A percentile compares a stretch with the other conserved stretches of the same genome.
Evolutionary conservation across 2,797 vertebrate genomes (phyloP).

Genomic region (Pristis pectinata): DNA sequence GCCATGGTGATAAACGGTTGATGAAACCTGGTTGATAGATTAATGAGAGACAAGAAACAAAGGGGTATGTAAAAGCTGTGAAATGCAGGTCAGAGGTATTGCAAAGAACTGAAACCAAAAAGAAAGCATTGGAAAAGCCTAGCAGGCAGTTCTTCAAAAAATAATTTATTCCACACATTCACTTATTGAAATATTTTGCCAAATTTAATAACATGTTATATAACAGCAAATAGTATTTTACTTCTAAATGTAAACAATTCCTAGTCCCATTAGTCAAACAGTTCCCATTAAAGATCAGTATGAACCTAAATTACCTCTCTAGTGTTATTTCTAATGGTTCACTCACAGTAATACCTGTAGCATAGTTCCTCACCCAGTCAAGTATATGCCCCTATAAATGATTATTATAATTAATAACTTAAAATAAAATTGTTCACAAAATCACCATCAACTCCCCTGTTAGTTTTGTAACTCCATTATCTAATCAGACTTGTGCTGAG

Average conservation of each 20-base stretch:
- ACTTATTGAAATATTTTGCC: not conserved
- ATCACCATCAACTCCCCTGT: not conserved
- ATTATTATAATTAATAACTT: not conserved
- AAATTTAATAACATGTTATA: constrained; percentile 5
- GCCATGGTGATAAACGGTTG: too few species aligned
- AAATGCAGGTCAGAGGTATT: too few species aligned
- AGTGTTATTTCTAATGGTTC: not conserved
- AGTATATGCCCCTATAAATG: not conserved
- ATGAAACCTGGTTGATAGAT: too few species aligned
- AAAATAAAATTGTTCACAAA: not conserved
- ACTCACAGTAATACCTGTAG: not conserved
- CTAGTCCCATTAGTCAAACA: not conserved
- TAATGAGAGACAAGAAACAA: too few species aligned
- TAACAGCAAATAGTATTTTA: not conserved
- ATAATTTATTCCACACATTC: not conserved
- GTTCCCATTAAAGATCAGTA: not conserved
- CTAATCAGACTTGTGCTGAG: not conserved
- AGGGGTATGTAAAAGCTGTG: too few species aligned
- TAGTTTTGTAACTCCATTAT: too few species aligned
- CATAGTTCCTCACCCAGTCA: not conserved
- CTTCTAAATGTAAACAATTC: not conserved
- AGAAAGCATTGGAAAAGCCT: too few species aligned
- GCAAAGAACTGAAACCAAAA: too few species aligned
- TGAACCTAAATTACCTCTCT: not conserved
- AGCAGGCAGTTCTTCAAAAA: not conserved